Conservation (phyloP, 2,797 vertebrate genomes). For the Falco rusticolus region DNA sequence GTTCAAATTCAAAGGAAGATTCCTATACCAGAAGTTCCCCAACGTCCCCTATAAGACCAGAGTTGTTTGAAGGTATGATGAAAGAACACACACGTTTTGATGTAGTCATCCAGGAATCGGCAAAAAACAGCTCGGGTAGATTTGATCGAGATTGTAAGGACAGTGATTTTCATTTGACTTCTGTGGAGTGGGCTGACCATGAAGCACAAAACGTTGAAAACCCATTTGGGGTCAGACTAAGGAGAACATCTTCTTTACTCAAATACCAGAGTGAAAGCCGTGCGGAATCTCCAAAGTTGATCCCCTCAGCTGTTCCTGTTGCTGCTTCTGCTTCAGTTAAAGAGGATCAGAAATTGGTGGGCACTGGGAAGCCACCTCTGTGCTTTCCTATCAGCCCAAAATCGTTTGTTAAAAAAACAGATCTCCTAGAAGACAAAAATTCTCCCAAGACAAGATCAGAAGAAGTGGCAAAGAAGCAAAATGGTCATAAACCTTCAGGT, state of each 20-base stretch:
- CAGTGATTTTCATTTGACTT: not conserved
- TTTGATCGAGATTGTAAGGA: conserved; percentile 8
- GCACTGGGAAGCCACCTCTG: not conserved
- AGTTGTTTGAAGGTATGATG: conserved; percentile 53
- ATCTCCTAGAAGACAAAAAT: conserved; percentile 69
- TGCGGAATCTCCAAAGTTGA: not conserved
- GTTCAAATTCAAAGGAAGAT: conserved; percentile 64
- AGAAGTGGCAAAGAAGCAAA: conserved; percentile 42
- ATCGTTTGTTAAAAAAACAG: conserved; percentile 67
- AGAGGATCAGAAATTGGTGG: not conserved
- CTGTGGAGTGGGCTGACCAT: not conserved
- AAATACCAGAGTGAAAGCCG: conserved; percentile 76
- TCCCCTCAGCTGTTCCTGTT: not conserved
- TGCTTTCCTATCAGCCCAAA: conserved; percentile 28
- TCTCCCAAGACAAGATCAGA: conserved; percentile 45
- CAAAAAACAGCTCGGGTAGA: conserved; percentile 9
- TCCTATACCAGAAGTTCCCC: conserved; percentile 34
- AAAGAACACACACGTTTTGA: conserved; percentile 26
- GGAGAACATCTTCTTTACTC: conserved; percentile 80
- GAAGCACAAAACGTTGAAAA: conserved; percentile 73
- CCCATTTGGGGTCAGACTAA: conserved; percentile 85
- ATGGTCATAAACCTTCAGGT: conserved; percentile 62
- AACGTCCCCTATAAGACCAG: conserved; percentile 30
- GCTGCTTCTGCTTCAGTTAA: not conserved
- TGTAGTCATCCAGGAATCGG: not conserved